A percentile compares a stretch with the other conserved stretches of the same genome.
Evolutionary conservation across 2,888 invertebrate genomes (phyloP).

Genomic region (Mayetiola destructor): DNA sequence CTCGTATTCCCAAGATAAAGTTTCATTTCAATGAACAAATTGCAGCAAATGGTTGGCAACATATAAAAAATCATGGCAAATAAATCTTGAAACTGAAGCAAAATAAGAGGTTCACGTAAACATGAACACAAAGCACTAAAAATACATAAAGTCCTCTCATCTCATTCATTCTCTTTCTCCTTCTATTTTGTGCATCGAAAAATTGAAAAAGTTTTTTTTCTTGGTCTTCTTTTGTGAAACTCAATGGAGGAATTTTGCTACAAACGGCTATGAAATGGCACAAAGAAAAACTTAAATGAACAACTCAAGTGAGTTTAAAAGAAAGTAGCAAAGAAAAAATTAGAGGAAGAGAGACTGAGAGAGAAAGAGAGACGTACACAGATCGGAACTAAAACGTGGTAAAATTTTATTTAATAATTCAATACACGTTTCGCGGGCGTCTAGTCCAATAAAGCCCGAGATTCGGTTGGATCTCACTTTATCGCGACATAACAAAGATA

Average conservation of each 20-base stretch:
- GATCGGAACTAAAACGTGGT: constrained; percentile 1
- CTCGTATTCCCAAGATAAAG: constrained; percentile 15
- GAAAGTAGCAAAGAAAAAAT: too few species aligned
- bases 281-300: too few species aligned
- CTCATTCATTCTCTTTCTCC: too few species aligned
- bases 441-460: constrained; percentile 15
- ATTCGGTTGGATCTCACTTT: not conserved
- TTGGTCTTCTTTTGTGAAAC: too few species aligned
- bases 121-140: too few species aligned
- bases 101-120: constrained; percentile 9
- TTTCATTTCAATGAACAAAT: constrained; percentile 15
- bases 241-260: too few species aligned
- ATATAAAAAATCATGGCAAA: constrained; percentile 13
- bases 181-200: too few species aligned
- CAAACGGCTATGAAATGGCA: too few species aligned
- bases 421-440: constrained; percentile 15
- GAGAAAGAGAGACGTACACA: not conserved
- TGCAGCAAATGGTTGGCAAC: not conserved
- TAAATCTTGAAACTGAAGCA: constrained; percentile 14
- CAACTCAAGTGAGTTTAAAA: too few species aligned
- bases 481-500: not conserved
- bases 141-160: too few species aligned
- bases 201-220: too few species aligned
- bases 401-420: constrained; percentile 15
- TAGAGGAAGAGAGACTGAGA: not conserved